These are phyloP conservation scores for Frankliniella fusca DNA, from an alignment of 2,888 invertebrate genomes.

Conservation along the genomic window DNA sequence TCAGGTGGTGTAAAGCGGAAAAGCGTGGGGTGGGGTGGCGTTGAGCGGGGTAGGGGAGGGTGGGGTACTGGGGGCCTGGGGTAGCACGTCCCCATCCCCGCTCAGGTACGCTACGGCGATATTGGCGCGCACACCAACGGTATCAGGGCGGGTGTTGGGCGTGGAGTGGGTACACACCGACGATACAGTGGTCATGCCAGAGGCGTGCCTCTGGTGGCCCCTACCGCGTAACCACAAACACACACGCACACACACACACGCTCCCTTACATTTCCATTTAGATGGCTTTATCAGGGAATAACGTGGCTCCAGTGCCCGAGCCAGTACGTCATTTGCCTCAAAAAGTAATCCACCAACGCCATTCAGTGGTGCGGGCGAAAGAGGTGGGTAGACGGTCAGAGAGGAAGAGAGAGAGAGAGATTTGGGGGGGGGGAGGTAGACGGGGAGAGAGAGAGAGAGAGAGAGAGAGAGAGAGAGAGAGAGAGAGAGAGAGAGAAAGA, in stretches of 20 bases:
- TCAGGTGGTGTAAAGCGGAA: too few species aligned
- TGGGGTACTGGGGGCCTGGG: too few species aligned
- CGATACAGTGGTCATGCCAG: too few species aligned
- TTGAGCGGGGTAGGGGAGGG: too few species aligned
- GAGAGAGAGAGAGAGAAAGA: background rate
- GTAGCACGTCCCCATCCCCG: too few species aligned
- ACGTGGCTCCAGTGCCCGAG: background rate
- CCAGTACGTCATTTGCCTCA: slow-evolving; percentile 9
- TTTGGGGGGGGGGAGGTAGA: background rate
- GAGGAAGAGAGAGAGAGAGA: background rate
- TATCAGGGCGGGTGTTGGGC: too few species aligned
- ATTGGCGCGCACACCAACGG: too few species aligned
- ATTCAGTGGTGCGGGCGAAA: background rate
- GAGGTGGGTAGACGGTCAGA: background rate
- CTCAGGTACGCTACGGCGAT: too few species aligned
- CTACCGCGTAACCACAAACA: too few species aligned
- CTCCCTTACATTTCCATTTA: slow-evolving; percentile 23
- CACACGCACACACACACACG: background rate
- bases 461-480: background rate
- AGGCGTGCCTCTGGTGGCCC: too few species aligned
- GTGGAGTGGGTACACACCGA: too few species aligned
- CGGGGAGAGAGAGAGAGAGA: background rate
- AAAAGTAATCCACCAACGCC: background rate
- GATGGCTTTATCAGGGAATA: slow-evolving; percentile 22
- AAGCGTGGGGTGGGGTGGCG: too few species aligned